These are phyloP conservation scores for Drosophila miranda DNA, from an alignment of 1,140 invertebrate genomes.

Conservation along the genomic window DNA sequence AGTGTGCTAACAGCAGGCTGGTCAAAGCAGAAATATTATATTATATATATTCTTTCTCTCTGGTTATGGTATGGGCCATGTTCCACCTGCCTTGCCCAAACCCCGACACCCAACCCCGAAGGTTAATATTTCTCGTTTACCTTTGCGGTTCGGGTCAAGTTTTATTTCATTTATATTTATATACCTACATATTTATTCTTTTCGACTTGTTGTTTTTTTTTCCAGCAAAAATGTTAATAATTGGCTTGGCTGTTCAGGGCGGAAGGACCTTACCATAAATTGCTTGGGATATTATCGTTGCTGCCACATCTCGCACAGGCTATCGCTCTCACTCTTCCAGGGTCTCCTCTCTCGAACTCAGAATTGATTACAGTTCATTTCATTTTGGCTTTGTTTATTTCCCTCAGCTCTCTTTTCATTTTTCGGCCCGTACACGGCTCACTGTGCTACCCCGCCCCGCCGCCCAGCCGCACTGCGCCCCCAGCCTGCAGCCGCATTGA, in stretches of 20 bases:
- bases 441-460: background rate
- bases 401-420: slow-evolving; percentile 25
- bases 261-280: slow-evolving; percentile 57
- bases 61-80: background rate
- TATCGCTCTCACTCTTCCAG: background rate
- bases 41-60: background rate
- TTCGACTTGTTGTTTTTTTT: slow-evolving; percentile 21
- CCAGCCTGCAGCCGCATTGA: slow-evolving; percentile 26
- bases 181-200: slow-evolving; percentile 1
- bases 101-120: background rate
- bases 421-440: background rate
- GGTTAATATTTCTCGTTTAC: slow-evolving; percentile 35
- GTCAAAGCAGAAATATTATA: slow-evolving; percentile 18
- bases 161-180: slow-evolving; percentile 29
- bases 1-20: slow-evolving; percentile 30
- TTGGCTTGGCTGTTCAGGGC: slow-evolving; percentile 40
- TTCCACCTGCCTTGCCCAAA: too few relatives aligned
- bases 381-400: slow-evolving; percentile 64
- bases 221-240: slow-evolving; percentile 47
- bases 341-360: slow-evolving; percentile 27
- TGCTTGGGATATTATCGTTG: slow-evolving; percentile 48
- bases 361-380: slow-evolving; percentile 63
- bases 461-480: background rate
- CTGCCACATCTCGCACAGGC: background rate
- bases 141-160: slow-evolving; percentile 24